phyloP scores from a whole-genome alignment of 2,113 vertebrate genomes.

The Ammodytes marinus region DNA sequence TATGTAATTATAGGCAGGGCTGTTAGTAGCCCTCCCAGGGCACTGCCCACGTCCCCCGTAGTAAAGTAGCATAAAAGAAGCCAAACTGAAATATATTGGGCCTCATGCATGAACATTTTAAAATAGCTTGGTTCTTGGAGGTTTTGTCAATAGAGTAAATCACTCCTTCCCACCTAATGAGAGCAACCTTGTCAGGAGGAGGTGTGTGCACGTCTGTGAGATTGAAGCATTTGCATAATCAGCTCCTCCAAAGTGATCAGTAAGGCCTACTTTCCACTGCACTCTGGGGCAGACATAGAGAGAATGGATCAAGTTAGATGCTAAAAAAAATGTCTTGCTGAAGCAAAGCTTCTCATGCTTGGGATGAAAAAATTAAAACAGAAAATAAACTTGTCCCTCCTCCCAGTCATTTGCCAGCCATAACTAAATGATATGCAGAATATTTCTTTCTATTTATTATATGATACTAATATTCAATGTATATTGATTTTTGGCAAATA shows the following conservation, averaged over 20 bases:
- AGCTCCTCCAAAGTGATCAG: background rate
- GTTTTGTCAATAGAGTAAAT: background rate
- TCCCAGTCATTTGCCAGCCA: background rate
- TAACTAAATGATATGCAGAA: background rate
- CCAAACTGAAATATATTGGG: background rate
- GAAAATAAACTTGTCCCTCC: background rate
- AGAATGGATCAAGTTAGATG: background rate
- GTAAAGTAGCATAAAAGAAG: conserved; percentile 3
- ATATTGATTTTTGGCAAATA: background rate
- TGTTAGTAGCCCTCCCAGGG: background rate
- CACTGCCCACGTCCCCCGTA: background rate
- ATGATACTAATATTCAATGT: no score
- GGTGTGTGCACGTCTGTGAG: background rate
- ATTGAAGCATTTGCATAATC: background rate
- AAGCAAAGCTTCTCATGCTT: background rate
- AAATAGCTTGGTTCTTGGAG: background rate
- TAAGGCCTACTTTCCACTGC: background rate
- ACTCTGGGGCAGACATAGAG: background rate
- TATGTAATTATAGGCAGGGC: background rate
- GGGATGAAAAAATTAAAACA: background rate
- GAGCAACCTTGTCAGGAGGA: background rate
- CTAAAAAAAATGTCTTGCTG: background rate
- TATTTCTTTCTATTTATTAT: background rate
- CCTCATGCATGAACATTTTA: conserved; percentile 38
- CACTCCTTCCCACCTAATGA: background rate